Base-by-base conservation (phyloP, 2,888 invertebrate species). In the Coenonympha arcania region DNA sequence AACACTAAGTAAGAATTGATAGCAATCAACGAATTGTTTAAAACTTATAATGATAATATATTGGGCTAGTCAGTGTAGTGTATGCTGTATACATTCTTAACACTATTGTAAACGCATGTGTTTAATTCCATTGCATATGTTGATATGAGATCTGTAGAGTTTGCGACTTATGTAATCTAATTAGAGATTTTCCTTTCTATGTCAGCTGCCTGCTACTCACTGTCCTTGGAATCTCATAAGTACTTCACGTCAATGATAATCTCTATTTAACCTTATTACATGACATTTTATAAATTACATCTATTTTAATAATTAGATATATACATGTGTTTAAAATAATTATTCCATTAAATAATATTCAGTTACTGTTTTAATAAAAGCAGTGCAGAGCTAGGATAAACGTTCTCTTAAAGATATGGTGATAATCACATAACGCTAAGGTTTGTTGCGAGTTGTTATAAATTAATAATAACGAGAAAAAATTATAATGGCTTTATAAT, bases 21-120 rank as follows among this genome's bases (percentile, higher is more conserved):
- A 36, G 43, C 41, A 58, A 77, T 82, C 82, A 83, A 80, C 79
- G 76, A 82, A 79, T 70, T 78, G 75, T 76, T 71, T 61, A 72
- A n/a, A n/a, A n/a, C n/a, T n/a, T n/a, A n/a, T n/a, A n/a, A n/a
- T n/a, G 66, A 68, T 72, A 71, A 73, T 76, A 73, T 70, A 74
- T 73, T 70, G 68, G 72, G 73, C 82, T 81, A 83, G 82, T 84
- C 81, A 80, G n/a, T n/a, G n/a, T 73, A 39, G 24, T 16, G 15
- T 39, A 39, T 22, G 15, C 8, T 37, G 22, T 20, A 37, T 20
- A 68, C 63, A 70, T 72, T 47, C 39, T 47, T 34, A 40, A 47
- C 33, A 44, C 22, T 44, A 20, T 45, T 45, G 45, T 33, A 22
- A 34, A 16, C 18, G 6, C 13, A 33, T n/a, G 9, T n/a, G 3